These are phyloP conservation scores for Acleris emargana DNA, from an alignment of 2,888 invertebrate genomes.

Conservation along the genomic window DNA sequence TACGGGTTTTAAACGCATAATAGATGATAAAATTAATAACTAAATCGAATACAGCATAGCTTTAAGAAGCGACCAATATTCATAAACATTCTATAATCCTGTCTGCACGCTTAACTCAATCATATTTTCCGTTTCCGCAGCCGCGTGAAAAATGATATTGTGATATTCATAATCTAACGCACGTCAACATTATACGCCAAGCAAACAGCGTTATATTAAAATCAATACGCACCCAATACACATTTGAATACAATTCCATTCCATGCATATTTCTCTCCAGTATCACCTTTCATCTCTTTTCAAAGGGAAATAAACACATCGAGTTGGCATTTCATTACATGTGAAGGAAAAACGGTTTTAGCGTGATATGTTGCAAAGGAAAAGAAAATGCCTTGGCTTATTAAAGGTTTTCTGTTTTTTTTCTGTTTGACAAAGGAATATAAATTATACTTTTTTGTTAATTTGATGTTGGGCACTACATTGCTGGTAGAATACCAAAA, in stretches of 20 bases:
- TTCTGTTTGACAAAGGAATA: neutral
- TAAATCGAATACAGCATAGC: no score
- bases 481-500: no score
- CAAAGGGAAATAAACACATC: constrained; percentile 52
- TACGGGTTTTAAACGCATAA: neutral
- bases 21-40: neutral
- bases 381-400: neutral
- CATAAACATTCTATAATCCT: no score
- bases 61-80: no score
- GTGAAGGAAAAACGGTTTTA: constrained; percentile 15
- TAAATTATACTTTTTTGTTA: no score
- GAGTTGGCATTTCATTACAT: constrained; percentile 53
- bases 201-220: constrained; percentile 14
- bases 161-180: neutral
- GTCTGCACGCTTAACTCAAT: no score
- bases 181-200: constrained; percentile 8
- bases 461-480: no score
- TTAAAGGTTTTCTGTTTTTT: neutral
- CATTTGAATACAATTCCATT: constrained; percentile 31
- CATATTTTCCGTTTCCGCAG: no score
- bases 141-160: neutral
- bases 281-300: constrained; percentile 53
- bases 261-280: constrained; percentile 28
- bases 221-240: constrained; percentile 15
- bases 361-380: neutral